Base-by-base conservation (phyloP, 2,888 invertebrate species). In the Chaetoderma sp. region DNA sequence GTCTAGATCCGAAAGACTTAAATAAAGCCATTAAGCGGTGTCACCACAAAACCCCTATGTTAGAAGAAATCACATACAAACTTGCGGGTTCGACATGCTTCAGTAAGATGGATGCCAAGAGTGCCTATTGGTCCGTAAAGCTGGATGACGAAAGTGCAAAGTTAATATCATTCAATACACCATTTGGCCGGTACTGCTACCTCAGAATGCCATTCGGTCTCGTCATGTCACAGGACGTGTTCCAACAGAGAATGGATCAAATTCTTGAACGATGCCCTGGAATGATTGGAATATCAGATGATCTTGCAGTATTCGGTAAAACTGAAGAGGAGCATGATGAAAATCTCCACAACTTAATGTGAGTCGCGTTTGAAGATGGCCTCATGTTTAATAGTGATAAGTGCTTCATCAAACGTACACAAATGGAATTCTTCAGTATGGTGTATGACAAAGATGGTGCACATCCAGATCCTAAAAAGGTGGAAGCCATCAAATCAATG, bases 371-470 rank as follows among this genome's bases (percentile, higher is more conserved):
- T 10, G 25, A 36, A 16, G 33, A 52, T 16, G 54, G 54, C 23
- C 42, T 61, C 13, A 52, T 28, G 27, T 30, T 61, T 10, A 61
- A 54, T 32, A 52, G 54, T 23, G 61, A 61, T 4, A 61, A 61
- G 39, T 54, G 32, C 13, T 16, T 27, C 6, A 42, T 61, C 1
- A 33, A 50, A 27, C 13, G 44, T 27, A 33, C 28, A 10, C n/a
- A 67, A 30, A 61, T 72, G 18, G 45, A 57, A 1, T 70, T 72
- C 58, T 63, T 67, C 36, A 66, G 73, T 6, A 54, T 32, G 10
- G 33, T 60, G n/a, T 67, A 61, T 36, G 45, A 45, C 30, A 21
- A 30, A 36, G 28, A 59, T 28, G 71, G 70, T 27, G 65, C 64
- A 6, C 33, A 56, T 21, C 70, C 72, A 8, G 70, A 72, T 47